phyloP scores from a whole-genome alignment of 2,888 invertebrate genomes.

The Orthosia gothica region DNA sequence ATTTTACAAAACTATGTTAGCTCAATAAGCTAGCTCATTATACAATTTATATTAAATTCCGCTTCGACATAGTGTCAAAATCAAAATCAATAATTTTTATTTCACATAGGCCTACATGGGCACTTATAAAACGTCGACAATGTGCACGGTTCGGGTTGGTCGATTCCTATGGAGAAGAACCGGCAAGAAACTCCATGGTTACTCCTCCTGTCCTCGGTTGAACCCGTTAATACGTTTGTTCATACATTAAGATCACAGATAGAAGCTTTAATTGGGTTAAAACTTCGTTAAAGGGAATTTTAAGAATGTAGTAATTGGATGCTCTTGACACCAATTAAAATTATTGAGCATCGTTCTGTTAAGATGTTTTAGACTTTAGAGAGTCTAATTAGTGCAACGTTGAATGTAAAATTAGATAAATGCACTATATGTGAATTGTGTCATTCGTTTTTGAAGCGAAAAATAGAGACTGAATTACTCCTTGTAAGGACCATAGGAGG shows the following conservation, averaged over 20 bases:
- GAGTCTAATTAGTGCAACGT: not conserved
- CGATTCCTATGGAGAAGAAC: too few relatives aligned
- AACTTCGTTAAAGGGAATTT: conserved; percentile 31
- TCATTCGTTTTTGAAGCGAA: too few relatives aligned
- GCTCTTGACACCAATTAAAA: conserved; percentile 21
- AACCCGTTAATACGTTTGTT: conserved; percentile 6
- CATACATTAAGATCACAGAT: conserved; percentile 3
- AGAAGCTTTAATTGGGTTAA: conserved; percentile 42
- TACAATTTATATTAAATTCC: conserved; percentile 1
- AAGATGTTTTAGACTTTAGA: not conserved
- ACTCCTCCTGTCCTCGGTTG: not conserved
- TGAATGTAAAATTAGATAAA: not conserved
- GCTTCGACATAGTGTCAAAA: not conserved
- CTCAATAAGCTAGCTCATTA: not conserved
- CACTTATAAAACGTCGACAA: too few relatives aligned
- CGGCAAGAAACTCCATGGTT: too few relatives aligned
- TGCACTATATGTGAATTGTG: too few relatives aligned
- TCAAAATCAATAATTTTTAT: too few relatives aligned
- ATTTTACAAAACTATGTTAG: not conserved
- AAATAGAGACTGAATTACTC: too few relatives aligned
- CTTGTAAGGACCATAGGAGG: too few relatives aligned
- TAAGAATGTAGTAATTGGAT: conserved; percentile 30
- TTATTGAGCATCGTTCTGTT: conserved; percentile 14
- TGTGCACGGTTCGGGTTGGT: too few relatives aligned
- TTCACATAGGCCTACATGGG: too few relatives aligned